A percentile compares a stretch with the other conserved stretches of the same genome.
phyloP scores from a whole-genome alignment of 2,113 vertebrate genomes.

The Lamprotornis superbus region DNA sequence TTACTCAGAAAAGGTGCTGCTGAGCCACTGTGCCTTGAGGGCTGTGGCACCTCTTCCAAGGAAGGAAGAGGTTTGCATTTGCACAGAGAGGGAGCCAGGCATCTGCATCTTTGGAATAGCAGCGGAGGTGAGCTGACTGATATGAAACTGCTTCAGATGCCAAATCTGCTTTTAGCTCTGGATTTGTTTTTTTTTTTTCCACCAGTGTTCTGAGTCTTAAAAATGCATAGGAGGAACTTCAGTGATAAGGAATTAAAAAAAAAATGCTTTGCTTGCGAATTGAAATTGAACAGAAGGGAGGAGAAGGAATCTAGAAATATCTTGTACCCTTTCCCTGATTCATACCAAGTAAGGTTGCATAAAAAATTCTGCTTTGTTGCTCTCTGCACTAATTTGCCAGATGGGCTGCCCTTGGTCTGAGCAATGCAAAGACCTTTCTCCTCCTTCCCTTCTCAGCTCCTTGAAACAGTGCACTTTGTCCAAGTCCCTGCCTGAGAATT shows the following conservation, averaged over 20 bases:
- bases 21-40: neutral
- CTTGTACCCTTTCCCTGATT: neutral
- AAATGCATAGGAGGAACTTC: neutral
- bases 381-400: neutral
- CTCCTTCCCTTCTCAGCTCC: neutral
- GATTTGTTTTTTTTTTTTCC: neutral
- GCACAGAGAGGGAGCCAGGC: neutral
- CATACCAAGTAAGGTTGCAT: neutral
- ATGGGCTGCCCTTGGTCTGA: neutral
- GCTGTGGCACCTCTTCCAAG: neutral
- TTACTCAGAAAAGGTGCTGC: neutral
- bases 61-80: neutral
- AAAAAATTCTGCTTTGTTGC: neutral
- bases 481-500: neutral
- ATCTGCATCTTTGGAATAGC: neutral
- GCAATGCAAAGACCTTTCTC: neutral
- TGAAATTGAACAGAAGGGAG: neutral
- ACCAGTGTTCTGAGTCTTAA: neutral
- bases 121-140: neutral
- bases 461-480: neutral
- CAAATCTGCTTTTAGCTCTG: constrained; percentile 5
- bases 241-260: neutral
- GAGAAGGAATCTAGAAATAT: neutral
- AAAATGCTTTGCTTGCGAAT: neutral
- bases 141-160: neutral